Evolutionary conservation across 2,797 vertebrate species (phyloP), one percentile per base, ranked within the genome.

Genomic region (Enteromius treurensis): DNA sequence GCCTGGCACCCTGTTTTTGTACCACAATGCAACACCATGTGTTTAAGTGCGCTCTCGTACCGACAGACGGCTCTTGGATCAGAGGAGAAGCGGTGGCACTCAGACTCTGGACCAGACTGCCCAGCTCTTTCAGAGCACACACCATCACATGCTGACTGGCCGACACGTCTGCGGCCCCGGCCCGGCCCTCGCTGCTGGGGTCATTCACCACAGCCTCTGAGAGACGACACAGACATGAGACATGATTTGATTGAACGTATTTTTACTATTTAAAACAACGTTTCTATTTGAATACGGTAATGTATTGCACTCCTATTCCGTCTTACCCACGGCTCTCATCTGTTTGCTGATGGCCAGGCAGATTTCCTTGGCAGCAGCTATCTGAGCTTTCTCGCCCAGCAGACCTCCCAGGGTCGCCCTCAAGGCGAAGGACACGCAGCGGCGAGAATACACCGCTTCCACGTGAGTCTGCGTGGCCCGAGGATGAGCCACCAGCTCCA

Each of bases 71-170:
- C 76, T 99, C 98, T 91, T 98, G 98, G 91, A 99, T 98, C 69
- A 99, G 96, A 0, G 98, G 98, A 15, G 98, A 97, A 1, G 98
- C 96, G 0, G 98, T 99, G 64, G 98, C 97, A 74, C 96, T 99
- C 85, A 99, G 91, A 73, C 98, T 99, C 91, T 98, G 98, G 70
- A 99, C 97, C 84, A 99, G 93, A 89, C 98, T 99, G 65, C 98
- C 97, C 23, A 99, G 95, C 79, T 99, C 98, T 86, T 99, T 97
- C 0, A 99, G 95, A 3, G 98, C 98, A 62, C 98, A 99, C 86
- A 99, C 98, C 98, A 99, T 99, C 32, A 99, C 97, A 0, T 99
- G 98, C 90, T 99, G 98, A 91, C 97, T 99, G 82, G 98, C 97
- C 23, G 98, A 97, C 6, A 99, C 96, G 70, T 99, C 98, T 0